Conservation (phyloP, 2,113 vertebrate species). For the Neogobius melanostomus region DNA sequence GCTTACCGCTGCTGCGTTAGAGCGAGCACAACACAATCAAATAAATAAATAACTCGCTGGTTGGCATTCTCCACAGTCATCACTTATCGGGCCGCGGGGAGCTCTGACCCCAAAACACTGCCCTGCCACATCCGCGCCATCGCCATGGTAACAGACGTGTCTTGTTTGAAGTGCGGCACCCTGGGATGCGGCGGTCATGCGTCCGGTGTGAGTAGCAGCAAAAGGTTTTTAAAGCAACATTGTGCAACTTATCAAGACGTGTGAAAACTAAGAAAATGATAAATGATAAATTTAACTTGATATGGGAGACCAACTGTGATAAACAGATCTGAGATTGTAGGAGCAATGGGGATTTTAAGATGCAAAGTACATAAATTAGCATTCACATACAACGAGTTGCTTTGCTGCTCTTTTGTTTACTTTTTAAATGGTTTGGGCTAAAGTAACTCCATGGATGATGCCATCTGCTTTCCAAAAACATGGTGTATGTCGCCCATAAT, state of each 20-base stretch:
- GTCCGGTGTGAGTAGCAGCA: conserved; percentile 42
- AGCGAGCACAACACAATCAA: conserved; percentile 69
- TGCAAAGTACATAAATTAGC: no score
- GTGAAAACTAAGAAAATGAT: no score
- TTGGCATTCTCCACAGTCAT: conserved; percentile 77
- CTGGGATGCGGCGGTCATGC: conserved; percentile 54
- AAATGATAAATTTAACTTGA: no score
- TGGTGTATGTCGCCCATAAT: no score
- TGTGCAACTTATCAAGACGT: not conserved
- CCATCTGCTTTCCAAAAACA: no score
- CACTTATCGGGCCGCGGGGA: conserved; percentile 72
- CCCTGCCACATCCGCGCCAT: conserved; percentile 67
- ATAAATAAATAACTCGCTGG: conserved; percentile 71
- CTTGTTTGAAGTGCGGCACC: conserved; percentile 70
- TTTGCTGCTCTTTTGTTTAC: no score
- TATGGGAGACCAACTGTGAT: no score
- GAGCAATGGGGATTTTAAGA: no score
- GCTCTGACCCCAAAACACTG: conserved; percentile 69
- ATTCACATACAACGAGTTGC: no score
- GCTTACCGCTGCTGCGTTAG: conserved; percentile 65
- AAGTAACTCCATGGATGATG: no score
- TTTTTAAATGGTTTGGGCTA: no score
- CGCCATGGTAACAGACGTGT: conserved; percentile 76
- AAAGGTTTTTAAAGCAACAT: conserved; percentile 21
- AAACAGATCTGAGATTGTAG: no score